Evolutionary conservation across 1,140 invertebrate genomes (phyloP), one percentile per base, ranked within the genome.

Genomic region (Diabrotica virgifera): DNA sequence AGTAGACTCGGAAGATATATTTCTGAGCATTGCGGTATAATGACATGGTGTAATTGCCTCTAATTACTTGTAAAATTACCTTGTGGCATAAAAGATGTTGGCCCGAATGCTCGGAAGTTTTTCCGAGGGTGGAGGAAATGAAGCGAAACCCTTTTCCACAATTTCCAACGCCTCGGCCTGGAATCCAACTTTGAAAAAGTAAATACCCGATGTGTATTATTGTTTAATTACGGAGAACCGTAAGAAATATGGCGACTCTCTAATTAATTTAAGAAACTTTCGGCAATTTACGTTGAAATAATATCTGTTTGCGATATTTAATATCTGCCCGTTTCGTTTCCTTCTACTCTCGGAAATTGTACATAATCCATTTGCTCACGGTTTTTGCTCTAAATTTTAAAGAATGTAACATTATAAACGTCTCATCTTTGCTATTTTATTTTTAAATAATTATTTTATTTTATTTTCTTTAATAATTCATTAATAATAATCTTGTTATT

Each of bases 51-150:
- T 79, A 80, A 80, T 78, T 78, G 77, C 74, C 72, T 76, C 71
- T 79, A 79, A 79, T 80, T 80, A 78, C 77, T 80, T 80, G 77
- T 76, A 78, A 79, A 80, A 80, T 78, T 78, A 80, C 78, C 78
- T 80, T 80, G 76, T 76, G 78, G 78, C 74, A 72, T 76, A 76
- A 78, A 78, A 76, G 76, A 78, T 77, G 73, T 73, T 70, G 70
- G 37, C 38, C 71, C 70, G 69, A 65, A 64, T 46, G 52, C 63
- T 59, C 66, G 72, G 68, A 72, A 75, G 72, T 74, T 74, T 72
- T 77, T 74, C 72, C 62, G 60, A 64, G 64, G 65, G 69, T 64
- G 64, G 51, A 63, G 69, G 65, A 69, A 63, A 74, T 71, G 76
- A 76, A 74, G 74, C 74, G 72, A 77, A 77, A 73, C 74, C 69